phyloP scores from a whole-genome alignment of 2,888 invertebrate species.

The Arenicola marina region DNA sequence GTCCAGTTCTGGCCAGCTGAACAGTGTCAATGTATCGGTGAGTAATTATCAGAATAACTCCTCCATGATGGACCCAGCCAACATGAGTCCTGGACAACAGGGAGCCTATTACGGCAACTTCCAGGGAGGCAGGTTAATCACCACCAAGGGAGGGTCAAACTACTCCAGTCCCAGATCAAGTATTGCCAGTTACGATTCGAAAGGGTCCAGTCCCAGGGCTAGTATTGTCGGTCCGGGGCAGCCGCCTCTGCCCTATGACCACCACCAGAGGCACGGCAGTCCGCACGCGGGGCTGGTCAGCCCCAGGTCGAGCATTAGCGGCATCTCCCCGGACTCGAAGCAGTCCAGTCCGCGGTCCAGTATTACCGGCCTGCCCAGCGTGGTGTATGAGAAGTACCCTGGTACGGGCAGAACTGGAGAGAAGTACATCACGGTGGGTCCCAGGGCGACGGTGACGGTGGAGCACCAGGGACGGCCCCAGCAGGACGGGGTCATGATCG shows the following conservation, averaged over 20 bases:
- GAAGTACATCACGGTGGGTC: background rate
- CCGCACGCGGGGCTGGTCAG: slow-evolving; percentile 24
- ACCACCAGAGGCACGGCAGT: slow-evolving; percentile 24
- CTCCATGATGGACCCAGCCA: no score
- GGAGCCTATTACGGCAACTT: no score
- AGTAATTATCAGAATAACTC: no score
- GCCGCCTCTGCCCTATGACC: slow-evolving; percentile 26
- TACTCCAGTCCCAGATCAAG: slow-evolving; percentile 30
- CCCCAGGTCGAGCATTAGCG: slow-evolving; percentile 55
- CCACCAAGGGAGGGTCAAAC: slow-evolving; percentile 13
- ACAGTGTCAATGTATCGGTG: no score
- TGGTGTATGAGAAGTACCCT: slow-evolving; percentile 53
- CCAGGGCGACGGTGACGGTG: slow-evolving; percentile 1
- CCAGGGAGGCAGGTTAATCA: no score
- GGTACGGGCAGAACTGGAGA: slow-evolving; percentile 59
- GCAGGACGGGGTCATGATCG: background rate
- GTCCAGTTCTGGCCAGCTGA: no score
- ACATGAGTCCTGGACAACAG: no score
- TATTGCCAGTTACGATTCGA: slow-evolving; percentile 31
- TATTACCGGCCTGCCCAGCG: slow-evolving; percentile 36
- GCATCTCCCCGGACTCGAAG: slow-evolving; percentile 63
- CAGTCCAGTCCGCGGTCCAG: slow-evolving; percentile 63
- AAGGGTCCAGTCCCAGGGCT: slow-evolving; percentile 27
- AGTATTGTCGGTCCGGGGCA: slow-evolving; percentile 27
- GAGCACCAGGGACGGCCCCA: slow-evolving; percentile 13